Base-by-base conservation (phyloP, 1,140 invertebrate genomes). In the Aphaenogaster floridana region DNA sequence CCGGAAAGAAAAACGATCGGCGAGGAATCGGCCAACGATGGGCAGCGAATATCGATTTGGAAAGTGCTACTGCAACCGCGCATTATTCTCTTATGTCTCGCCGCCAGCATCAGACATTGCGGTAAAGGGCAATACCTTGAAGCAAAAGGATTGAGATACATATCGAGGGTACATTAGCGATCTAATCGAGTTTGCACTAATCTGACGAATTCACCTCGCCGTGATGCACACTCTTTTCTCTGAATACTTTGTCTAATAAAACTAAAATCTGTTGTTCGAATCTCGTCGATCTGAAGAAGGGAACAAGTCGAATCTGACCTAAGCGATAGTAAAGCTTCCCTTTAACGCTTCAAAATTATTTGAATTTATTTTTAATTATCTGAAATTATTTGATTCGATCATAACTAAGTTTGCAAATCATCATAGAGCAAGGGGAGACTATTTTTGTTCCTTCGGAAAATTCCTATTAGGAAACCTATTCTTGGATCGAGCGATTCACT, bases 101-200 rank as follows among this genome's bases (percentile, higher is more conserved):
- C 98, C 48, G 98, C 98, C 15, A 98, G 98, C 66, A 97, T 99
- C 80, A 97, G 98, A 92, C 98, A 99, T 96, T 98, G 98, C 90
- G 98, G 97, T 98, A 94, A 95, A 95, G 95, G 57, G 54, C 68
- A 80, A 87, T 88, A 84, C 78, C 50, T 80, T 87, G 54, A 89
- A 61, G 81, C 87, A 28, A 84, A 89, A 74, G 74, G 88, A 90
- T 81, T 89, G 54, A 89, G 39, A 90, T 81, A 66, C 74, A 64
- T 57, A 68, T 63, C 15, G 68, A 78, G 74, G 66, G 64, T 72
- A 78, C 11, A 89, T 88, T 72, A 86, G 72, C 57, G 48, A 69
- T 85, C 71, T 34, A 88, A 21, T 66, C 57, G 50, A 50, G 86
- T 7, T 54, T 89, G 42, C 28, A 71, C 48, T 68, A 77, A 68